Conservation (phyloP, 2,888 invertebrate genomes). For the Eilema sororculum region DNA sequence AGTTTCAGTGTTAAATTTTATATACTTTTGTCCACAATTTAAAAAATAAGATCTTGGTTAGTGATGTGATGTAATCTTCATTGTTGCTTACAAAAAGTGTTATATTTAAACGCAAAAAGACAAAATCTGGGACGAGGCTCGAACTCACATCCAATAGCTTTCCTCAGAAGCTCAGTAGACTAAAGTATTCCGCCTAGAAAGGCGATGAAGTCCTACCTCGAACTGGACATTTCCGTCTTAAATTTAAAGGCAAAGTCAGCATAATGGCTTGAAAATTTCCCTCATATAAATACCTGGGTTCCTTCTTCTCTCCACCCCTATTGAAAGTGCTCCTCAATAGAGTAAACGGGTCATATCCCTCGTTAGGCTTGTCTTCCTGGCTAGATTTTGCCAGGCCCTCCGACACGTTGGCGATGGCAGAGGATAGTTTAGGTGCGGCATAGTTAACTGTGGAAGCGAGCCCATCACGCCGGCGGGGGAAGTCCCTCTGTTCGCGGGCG, state of each 20-base stretch:
- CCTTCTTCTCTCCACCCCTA: conserved; percentile 58
- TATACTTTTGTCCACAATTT: too few species aligned
- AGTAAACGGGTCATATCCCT: conserved; percentile 76
- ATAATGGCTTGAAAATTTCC: not conserved
- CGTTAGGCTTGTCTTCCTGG: conserved; percentile 38
- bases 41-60: too few species aligned
- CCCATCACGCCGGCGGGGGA: conserved; percentile 61
- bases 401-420: conserved; percentile 56
- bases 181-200: not conserved
- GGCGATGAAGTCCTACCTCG: not conserved
- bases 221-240: not conserved
- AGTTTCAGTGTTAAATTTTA: too few species aligned
- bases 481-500: conserved; percentile 29
- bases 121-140: not conserved
- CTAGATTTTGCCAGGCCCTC: conserved; percentile 42
- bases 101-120: too few species aligned
- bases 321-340: conserved; percentile 77
- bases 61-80: too few species aligned
- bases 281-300: conserved; percentile 36
- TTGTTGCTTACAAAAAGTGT: not conserved
- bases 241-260: not conserved
- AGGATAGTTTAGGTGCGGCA: conserved; percentile 59
- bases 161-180: not conserved
- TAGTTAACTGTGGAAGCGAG: conserved; percentile 58
- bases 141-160: not conserved